phyloP scores from a whole-genome alignment of 2,113 vertebrate genomes.

The Dasypus novemcinctus region DNA sequence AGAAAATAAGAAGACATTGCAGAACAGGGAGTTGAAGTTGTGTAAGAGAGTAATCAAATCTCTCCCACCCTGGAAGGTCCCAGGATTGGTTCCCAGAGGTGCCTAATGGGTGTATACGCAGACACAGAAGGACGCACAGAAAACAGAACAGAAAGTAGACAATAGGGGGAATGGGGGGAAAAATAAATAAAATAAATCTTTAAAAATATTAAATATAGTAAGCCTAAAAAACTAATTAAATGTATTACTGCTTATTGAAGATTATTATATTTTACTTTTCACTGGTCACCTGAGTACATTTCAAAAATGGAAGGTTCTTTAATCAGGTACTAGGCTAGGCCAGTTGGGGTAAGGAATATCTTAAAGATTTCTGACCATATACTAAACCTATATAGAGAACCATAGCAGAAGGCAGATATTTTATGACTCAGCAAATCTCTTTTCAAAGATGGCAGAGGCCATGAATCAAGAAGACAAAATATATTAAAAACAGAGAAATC shows the following conservation, averaged over 20 bases:
- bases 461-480: not conserved
- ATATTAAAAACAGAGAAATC: not conserved
- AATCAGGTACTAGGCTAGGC: not conserved
- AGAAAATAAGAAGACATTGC: no score
- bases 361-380: not conserved
- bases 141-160: no score
- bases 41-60: no score
- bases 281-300: not conserved
- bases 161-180: no score
- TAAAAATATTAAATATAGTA: not conserved
- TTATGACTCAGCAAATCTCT: not conserved
- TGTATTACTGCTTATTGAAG: not conserved
- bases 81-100: no score
- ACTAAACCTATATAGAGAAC: not conserved
- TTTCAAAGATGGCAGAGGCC: not conserved
- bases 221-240: not conserved
- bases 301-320: not conserved
- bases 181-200: no score
- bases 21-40: no score
- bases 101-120: no score
- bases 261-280: not conserved
- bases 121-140: no score
- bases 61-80: no score
- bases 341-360: not conserved
- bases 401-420: not conserved